These are phyloP conservation scores for Paramormyrops kingsleyae DNA, from an alignment of 2,113 vertebrate species.

Conservation along the genomic window DNA sequence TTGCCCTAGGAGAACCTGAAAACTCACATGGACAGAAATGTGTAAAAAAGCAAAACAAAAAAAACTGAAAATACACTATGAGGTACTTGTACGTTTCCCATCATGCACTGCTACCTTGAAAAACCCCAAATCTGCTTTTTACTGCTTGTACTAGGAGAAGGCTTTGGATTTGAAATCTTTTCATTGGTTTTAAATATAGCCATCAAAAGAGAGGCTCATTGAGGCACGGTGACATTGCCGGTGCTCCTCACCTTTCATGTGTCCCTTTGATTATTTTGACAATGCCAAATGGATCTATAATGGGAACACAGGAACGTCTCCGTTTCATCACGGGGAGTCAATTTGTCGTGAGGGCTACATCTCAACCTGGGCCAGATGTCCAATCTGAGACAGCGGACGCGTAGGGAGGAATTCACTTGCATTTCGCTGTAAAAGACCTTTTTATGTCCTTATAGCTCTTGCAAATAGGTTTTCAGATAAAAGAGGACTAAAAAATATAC, in stretches of 20 bases:
- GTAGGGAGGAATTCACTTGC: not conserved
- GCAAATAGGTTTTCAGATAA: not conserved
- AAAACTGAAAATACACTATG: not conserved
- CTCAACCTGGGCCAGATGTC: not conserved
- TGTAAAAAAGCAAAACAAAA: not conserved
- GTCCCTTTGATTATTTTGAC: conserved; percentile 58
- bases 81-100: not conserved
- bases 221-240: conserved; percentile 49
- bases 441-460: not conserved
- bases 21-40: not conserved
- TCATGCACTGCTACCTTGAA: not conserved
- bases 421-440: not conserved
- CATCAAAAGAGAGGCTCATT: conserved; percentile 55
- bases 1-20: not conserved
- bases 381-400: not conserved
- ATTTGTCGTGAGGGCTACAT: not conserved
- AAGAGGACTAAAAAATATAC: not conserved
- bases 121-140: not conserved
- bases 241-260: conserved; percentile 56
- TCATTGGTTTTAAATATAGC: conserved; percentile 25
- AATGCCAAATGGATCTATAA: conserved; percentile 53
- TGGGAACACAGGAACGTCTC: conserved; percentile 25
- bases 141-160: not conserved
- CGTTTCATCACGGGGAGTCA: conserved; percentile 1
- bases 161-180: conserved; percentile 13